These are phyloP conservation scores for Luidia sarsii DNA, from an alignment of 53 echinoderm and acorn worm species.

Conservation along the genomic window DNA sequence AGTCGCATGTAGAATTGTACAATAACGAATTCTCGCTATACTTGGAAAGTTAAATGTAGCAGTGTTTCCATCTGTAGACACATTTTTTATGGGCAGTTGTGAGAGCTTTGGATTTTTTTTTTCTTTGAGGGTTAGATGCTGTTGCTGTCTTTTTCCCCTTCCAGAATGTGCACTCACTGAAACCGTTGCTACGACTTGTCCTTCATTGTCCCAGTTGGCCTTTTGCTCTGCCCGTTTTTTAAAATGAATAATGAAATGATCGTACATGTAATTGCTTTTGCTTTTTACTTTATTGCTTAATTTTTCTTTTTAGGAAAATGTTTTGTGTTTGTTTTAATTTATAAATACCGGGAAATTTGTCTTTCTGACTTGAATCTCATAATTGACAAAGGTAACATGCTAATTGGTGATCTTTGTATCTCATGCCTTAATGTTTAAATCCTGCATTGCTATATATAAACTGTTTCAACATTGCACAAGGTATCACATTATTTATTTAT, in stretches of 20 bases:
- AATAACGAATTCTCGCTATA: constrained; percentile 24
- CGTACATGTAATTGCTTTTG: background rate
- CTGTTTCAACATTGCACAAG: background rate
- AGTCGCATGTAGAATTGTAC: constrained; percentile 7
- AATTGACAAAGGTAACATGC: too few relatives aligned
- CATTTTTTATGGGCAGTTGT: background rate
- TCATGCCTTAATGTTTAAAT: too few relatives aligned
- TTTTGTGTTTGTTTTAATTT: background rate
- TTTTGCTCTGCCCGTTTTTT: background rate
- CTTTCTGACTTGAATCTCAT: background rate
- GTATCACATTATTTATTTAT: too few relatives aligned
- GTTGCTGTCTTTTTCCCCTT: background rate
- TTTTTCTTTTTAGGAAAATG: background rate
- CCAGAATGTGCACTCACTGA: too few relatives aligned
- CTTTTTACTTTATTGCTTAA: background rate
- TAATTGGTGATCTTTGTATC: too few relatives aligned
- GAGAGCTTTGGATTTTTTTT: background rate
- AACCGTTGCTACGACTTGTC: too few relatives aligned
- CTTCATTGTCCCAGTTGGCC: background rate
- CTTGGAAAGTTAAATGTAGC: constrained; percentile 3
- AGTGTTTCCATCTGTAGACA: background rate
- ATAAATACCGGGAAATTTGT: background rate
- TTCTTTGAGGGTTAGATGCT: background rate
- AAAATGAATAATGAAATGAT: background rate
- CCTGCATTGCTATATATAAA: too few relatives aligned